Conservation (phyloP, 2,113 vertebrate species). For the Macroglossus sobrinus region DNA sequence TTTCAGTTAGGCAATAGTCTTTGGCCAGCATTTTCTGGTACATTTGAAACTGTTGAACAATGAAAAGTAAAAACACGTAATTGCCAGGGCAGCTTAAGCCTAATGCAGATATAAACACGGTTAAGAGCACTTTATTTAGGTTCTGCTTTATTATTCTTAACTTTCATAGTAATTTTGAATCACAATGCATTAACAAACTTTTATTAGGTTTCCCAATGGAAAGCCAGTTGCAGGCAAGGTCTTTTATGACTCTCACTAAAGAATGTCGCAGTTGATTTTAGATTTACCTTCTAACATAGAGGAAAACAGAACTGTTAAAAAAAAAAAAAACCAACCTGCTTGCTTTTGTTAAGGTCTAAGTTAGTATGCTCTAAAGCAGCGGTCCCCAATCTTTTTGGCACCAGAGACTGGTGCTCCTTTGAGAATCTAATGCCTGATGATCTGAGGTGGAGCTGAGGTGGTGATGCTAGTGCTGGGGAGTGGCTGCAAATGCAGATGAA, state of each 20-base stretch:
- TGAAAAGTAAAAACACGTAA: constrained; percentile 73
- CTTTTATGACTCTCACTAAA: constrained; percentile 67
- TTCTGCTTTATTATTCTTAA: constrained; percentile 71
- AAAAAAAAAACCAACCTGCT: background rate
- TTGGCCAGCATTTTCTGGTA: constrained; percentile 75
- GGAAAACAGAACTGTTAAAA: constrained; percentile 61
- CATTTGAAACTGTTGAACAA: constrained; percentile 78
- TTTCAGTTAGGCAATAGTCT: constrained; percentile 77
- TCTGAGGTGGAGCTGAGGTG: too few relatives aligned
- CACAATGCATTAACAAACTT: constrained; percentile 75
- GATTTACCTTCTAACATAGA: constrained; percentile 60
- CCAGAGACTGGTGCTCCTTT: too few relatives aligned
- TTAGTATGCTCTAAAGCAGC: background rate
- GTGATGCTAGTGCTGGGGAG: too few relatives aligned
- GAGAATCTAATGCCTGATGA: too few relatives aligned
- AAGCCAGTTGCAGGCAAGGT: constrained; percentile 58
- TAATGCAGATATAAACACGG: constrained; percentile 76
- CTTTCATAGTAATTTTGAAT: constrained; percentile 72
- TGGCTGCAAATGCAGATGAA: too few relatives aligned
- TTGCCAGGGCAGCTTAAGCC: constrained; percentile 45
- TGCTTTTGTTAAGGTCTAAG: constrained; percentile 50
- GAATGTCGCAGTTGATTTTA: constrained; percentile 56
- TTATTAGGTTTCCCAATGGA: constrained; percentile 73
- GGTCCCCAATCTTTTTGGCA: too few relatives aligned
- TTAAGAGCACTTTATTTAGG: constrained; percentile 74